A percentile compares a stretch with the other conserved stretches of the same genome.
Conservation (phyloP, 2,888 invertebrate species). For the Pterostichus niger region DNA sequence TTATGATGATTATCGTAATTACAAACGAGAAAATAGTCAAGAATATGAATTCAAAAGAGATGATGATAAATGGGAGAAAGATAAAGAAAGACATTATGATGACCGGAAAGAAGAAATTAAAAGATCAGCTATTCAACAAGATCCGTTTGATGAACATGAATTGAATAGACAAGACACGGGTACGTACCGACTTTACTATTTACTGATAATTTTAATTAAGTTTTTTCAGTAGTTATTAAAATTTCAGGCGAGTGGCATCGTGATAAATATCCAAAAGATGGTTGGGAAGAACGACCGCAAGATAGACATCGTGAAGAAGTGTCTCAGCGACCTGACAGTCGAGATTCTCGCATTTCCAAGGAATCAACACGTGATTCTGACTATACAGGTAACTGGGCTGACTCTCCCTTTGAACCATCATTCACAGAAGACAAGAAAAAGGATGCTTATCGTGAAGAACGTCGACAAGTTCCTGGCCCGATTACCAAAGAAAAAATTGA, state of each 20-base stretch:
- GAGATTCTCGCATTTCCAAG: constrained; percentile 79
- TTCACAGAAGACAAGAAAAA: constrained; percentile 74
- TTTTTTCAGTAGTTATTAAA: constrained; percentile 31
- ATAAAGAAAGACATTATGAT: constrained; percentile 68
- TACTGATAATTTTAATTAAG: constrained; percentile 67
- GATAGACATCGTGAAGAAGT: constrained; percentile 76
- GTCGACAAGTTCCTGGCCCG: constrained; percentile 80
- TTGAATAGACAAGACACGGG: constrained; percentile 70
- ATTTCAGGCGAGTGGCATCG: constrained; percentile 65
- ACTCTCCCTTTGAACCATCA: constrained; percentile 74
- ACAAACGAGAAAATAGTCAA: constrained; percentile 68
- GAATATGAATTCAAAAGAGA: constrained; percentile 72
- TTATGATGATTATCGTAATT: constrained; percentile 75
- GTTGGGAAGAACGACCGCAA: constrained; percentile 69
- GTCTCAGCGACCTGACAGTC: constrained; percentile 81
- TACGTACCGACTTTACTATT: constrained; percentile 42
- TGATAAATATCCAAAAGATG: constrained; percentile 71
- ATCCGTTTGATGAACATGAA: constrained; percentile 69
- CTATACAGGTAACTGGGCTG: constrained; percentile 76
- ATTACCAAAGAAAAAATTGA: constrained; percentile 82
- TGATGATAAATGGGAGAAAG: constrained; percentile 73
- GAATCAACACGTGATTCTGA: constrained; percentile 78
- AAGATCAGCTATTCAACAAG: constrained; percentile 66
- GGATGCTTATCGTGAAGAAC: constrained; percentile 72
- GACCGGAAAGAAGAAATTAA: constrained; percentile 68